Evolutionary conservation across 2,113 vertebrate species (phyloP).

Genomic region (Sisor rabdophorus): DNA sequence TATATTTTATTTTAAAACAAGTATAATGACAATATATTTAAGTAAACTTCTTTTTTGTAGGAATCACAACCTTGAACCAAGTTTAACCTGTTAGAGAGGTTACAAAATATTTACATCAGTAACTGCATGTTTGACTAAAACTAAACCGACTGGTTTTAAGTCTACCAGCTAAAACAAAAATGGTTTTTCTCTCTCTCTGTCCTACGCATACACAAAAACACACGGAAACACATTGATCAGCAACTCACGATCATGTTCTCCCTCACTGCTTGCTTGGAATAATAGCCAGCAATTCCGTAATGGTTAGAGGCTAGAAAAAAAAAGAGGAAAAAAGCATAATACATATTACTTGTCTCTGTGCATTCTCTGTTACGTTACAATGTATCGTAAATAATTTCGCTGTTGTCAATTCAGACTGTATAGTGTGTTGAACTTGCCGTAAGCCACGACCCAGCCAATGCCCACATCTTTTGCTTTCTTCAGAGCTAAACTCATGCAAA

Average conservation of each 20-base stretch:
- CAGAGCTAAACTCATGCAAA: conserved; percentile 73
- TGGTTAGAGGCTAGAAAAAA: conserved; percentile 69
- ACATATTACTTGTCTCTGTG: too few relatives aligned
- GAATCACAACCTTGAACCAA: too few relatives aligned
- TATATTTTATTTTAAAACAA: too few relatives aligned
- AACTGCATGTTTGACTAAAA: background rate
- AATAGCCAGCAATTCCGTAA: conserved; percentile 71
- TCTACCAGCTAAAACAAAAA: too few relatives aligned
- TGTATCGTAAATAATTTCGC: background rate
- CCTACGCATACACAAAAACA: background rate
- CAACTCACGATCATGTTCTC: conserved; percentile 73
- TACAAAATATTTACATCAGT: too few relatives aligned
- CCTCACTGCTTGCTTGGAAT: conserved; percentile 68
- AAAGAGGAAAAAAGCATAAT: conserved; percentile 21
- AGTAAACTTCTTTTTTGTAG: too few relatives aligned
- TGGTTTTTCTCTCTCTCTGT: background rate
- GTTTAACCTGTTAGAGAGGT: too few relatives aligned
- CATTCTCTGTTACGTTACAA: too few relatives aligned
- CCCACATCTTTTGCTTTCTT: conserved; percentile 68
- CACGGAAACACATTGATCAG: background rate
- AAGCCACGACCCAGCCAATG: conserved; percentile 73
- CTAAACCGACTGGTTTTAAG: too few relatives aligned
- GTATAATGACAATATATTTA: too few relatives aligned
- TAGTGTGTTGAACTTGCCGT: conserved; percentile 53
- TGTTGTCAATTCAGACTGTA: background rate